phyloP scores from a whole-genome alignment of 2,888 invertebrate genomes.

The Caenorhabditis becei region DNA sequence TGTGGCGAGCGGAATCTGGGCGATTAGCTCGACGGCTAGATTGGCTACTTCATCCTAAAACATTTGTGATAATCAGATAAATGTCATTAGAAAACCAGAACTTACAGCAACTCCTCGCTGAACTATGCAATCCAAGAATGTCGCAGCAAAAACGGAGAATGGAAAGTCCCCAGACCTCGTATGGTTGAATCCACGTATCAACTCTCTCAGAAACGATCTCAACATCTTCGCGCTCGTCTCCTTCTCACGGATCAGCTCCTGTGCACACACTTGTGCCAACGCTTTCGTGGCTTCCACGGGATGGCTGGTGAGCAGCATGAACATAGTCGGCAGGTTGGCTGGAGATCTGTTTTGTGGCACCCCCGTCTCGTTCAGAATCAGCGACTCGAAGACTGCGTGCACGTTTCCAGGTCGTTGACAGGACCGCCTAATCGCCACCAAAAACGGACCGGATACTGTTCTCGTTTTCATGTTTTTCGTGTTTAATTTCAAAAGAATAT shows the following conservation, averaged over 20 bases:
- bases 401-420: constrained; percentile 27
- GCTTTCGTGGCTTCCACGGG: constrained; percentile 40
- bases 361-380: constrained; percentile 48
- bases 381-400: constrained; percentile 27
- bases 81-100: too few species aligned
- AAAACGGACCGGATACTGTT: constrained; percentile 38
- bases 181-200: constrained; percentile 50
- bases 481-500: constrained; percentile 54
- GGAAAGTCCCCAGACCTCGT: constrained; percentile 39
- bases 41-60: constrained; percentile 45
- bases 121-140: constrained; percentile 14
- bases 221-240: constrained; percentile 36
- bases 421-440: constrained; percentile 9
- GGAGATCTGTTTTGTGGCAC: constrained; percentile 44
- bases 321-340: constrained; percentile 40
- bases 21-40: constrained; percentile 27
- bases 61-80: background rate
- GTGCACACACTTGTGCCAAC: constrained; percentile 36
- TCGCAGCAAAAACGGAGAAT: constrained; percentile 44
- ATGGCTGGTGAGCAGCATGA: constrained; percentile 37
- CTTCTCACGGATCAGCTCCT: constrained; percentile 38
- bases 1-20: constrained; percentile 40
- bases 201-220: constrained; percentile 37
- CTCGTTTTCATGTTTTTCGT: constrained; percentile 58
- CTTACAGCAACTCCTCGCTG: constrained; percentile 17